Evolutionary conservation across 2,797 vertebrate species (phyloP).

Genomic region (Chelon labrosus): DNA sequence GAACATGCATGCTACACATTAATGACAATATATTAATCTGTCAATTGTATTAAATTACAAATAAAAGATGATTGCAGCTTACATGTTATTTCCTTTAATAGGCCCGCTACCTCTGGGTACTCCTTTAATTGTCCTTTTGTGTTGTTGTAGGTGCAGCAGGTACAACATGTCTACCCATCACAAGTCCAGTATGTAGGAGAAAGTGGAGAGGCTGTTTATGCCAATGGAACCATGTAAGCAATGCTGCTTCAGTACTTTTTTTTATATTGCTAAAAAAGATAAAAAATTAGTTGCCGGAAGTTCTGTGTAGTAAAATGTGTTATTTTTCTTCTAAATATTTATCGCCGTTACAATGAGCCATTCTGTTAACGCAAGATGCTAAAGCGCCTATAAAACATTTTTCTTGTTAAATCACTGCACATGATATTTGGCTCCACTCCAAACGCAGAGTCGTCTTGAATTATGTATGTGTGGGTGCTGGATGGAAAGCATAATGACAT

Average conservation of each 20-base stretch:
- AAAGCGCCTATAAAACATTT: not conserved
- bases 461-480: slow-evolving; percentile 25
- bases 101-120: not conserved
- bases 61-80: too few relatives aligned
- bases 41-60: not conserved
- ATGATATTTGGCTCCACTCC: slow-evolving; percentile 14
- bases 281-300: not conserved
- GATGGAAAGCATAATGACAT: slow-evolving; percentile 30
- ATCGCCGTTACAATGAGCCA: not conserved
- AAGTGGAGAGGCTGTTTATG: slow-evolving; percentile 93
- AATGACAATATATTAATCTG: not conserved
- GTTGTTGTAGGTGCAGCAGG: slow-evolving; percentile 87
- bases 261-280: not conserved
- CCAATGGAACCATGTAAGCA: slow-evolving; percentile 94
- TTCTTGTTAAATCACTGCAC: slow-evolving; percentile 4
- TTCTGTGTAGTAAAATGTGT: not conserved
- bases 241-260: not conserved
- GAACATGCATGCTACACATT: not conserved
- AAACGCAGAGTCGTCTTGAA: slow-evolving; percentile 18
- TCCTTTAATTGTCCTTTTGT: slow-evolving; percentile 25
- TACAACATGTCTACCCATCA: slow-evolving; percentile 93
- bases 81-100: too few relatives aligned
- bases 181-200: slow-evolving; percentile 97
- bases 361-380: not conserved
- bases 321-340: not conserved